These are phyloP conservation scores for Diadophis punctatus DNA, from an alignment of 2,113 vertebrate genomes.

Conservation along the genomic window DNA sequence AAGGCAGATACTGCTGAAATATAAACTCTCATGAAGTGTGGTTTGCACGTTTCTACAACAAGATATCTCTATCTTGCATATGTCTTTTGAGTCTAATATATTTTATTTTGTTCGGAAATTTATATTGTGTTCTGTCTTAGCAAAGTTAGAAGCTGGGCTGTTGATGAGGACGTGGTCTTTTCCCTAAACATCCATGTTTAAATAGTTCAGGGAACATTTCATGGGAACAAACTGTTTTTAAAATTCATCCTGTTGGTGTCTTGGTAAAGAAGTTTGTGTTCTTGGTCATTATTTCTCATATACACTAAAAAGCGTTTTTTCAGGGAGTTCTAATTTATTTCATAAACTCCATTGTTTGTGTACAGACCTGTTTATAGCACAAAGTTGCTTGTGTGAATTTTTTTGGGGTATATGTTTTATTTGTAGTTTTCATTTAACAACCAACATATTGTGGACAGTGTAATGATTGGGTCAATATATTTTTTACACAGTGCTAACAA, in stretches of 20 bases:
- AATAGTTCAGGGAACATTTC: constrained; percentile 3
- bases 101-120: not conserved
- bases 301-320: not conserved
- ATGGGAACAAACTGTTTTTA: constrained; percentile 48
- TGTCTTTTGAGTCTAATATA: not conserved
- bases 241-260: constrained; percentile 24
- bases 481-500: no score
- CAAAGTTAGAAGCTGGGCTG: not conserved
- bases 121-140: not conserved
- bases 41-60: constrained; percentile 24
- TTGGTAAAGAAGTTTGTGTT: constrained; percentile 8
- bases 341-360: not conserved
- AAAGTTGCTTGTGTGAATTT: not conserved
- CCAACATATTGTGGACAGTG: no score
- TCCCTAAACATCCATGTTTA: not conserved
- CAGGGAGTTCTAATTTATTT: not conserved
- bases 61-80: constrained; percentile 31
- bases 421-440: no score
- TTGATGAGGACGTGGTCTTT: not conserved
- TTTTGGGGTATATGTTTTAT: no score
- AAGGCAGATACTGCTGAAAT: constrained; percentile 34
- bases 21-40: constrained; percentile 22
- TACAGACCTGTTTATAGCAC: not conserved
- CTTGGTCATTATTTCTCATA: not conserved
- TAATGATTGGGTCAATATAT: no score